Conservation (phyloP, 2,888 invertebrate species). For the Synergus japonicus region DNA sequence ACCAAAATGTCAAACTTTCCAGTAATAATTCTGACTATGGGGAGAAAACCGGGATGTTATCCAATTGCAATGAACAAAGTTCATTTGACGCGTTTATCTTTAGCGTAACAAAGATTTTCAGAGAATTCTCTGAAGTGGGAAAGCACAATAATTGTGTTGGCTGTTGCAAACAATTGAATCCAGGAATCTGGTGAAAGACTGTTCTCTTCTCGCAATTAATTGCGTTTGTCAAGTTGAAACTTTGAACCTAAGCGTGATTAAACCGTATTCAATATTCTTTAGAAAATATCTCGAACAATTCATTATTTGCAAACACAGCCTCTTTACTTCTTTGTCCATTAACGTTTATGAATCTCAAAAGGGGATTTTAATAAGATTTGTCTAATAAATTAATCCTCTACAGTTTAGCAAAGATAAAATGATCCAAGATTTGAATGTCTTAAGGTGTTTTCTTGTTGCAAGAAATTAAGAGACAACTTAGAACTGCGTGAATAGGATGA, state of each 20-base stretch:
- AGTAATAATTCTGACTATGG: not conserved
- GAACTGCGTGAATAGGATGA: slow-evolving; percentile 44
- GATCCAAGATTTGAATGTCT: not conserved
- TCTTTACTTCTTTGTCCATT: not conserved
- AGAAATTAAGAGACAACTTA: slow-evolving; percentile 31
- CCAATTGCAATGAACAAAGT: slow-evolving; percentile 10
- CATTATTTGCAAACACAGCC: not conserved
- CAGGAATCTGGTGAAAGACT: not conserved
- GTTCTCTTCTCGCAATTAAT: not conserved
- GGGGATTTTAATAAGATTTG: not conserved
- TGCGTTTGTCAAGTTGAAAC: not conserved
- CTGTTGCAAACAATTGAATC: slow-evolving; percentile 22
- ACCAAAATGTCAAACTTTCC: not conserved
- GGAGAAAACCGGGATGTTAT: not conserved
- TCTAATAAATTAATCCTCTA: not conserved
- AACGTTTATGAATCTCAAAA: not conserved
- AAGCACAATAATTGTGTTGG: slow-evolving; percentile 14
- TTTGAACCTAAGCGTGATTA: not conserved
- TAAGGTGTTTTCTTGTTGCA: not conserved
- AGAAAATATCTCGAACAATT: not conserved
- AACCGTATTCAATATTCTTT: not conserved
- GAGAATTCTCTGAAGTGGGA: slow-evolving; percentile 9
- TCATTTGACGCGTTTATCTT: not conserved
- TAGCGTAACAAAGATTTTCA: slow-evolving; percentile 10
- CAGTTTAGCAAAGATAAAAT: not conserved